Base-by-base conservation (phyloP, 2,113 vertebrate genomes). In the Gobius niger region DNA sequence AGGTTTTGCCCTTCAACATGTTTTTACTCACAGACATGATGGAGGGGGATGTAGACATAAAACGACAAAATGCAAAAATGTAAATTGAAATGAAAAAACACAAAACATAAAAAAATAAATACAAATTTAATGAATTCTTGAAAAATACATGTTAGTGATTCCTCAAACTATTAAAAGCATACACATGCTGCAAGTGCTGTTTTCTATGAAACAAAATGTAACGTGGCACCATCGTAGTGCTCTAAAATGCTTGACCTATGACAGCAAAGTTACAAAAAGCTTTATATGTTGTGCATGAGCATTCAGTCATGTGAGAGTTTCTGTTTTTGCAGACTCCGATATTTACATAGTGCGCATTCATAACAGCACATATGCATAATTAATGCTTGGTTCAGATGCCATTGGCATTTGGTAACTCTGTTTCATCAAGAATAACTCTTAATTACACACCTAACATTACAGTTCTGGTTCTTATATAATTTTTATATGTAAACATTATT, bases 351-450 rank as follows among this genome's bases (percentile, higher is more conserved):
- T 85, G 82, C 85, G 83, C 89, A 88, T 76, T 72, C 47, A 72
- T 68, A 70, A 75, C 86, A 87, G 81, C 84, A 85, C 80, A 83
- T 76, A 86, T 86, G 89, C 87, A 92, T 88, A 80, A 80, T 75
- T 91, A 93, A 92, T 89, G 92, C 89, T 92, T 87, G 89, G 84
- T 82, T 86, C 83, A 86, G 78, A 80, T 86, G 88, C 83, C 86
- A 89, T 90, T 90, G 88, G 92, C 88, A 92, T 84, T 89, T 86
- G 86, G 87, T 34, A 34, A 34, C 11, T 52, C 69, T 71, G 80
- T 73, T 73, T 84, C 83, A 82, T 74, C 86, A 84, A 80, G 24
- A 34, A 34, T 34, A 34, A 34, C 24, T 34, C 24, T 34, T 34
- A 34, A 34, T 34, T 34, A 34, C 24, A 34, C 24, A 34, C 24